A percentile compares a stretch with the other conserved stretches of the same genome.
phyloP scores from a whole-genome alignment of 53 echinoderm and acorn worm genomes.

The Echinometra lucunter region DNA sequence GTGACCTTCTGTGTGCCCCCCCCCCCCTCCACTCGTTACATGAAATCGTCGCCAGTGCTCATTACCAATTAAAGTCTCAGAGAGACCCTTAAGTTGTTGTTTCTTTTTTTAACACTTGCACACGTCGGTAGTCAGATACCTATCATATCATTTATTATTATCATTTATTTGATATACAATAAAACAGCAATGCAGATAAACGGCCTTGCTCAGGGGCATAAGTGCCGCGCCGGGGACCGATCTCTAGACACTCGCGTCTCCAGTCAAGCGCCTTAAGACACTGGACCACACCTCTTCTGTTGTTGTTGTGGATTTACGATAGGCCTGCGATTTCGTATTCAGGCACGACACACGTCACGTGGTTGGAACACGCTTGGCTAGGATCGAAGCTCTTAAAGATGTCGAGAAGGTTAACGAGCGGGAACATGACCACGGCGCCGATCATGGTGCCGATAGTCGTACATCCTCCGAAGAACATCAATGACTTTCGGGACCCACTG shows the following conservation, averaged over 20 bases:
- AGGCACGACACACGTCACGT: neutral
- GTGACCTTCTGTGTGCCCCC: too few species aligned
- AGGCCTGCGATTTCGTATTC: neutral
- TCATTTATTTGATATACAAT: too few species aligned
- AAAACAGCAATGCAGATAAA: too few species aligned
- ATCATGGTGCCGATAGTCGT: slow-evolving; percentile 75
- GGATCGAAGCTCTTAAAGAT: slow-evolving; percentile 71
- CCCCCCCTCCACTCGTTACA: neutral
- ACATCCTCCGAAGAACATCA: slow-evolving; percentile 77
- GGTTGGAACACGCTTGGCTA: neutral
- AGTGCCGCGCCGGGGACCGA: too few species aligned
- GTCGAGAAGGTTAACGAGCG: slow-evolving; percentile 69
- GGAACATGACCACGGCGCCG: slow-evolving; percentile 81
- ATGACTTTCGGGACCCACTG: slow-evolving; percentile 36
- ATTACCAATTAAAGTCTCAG: too few species aligned
- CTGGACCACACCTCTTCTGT: neutral
- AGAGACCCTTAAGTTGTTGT: too few species aligned
- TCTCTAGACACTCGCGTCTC: too few species aligned
- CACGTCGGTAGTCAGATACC: too few species aligned
- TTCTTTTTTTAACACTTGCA: too few species aligned
- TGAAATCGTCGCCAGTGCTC: too few species aligned
- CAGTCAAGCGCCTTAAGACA: neutral
- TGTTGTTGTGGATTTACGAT: neutral
- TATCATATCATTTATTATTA: too few species aligned
- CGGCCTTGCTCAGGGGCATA: too few species aligned